These are phyloP conservation scores for Phaonia tiefii DNA, from an alignment of 2,888 invertebrate species.

Conservation along the genomic window DNA sequence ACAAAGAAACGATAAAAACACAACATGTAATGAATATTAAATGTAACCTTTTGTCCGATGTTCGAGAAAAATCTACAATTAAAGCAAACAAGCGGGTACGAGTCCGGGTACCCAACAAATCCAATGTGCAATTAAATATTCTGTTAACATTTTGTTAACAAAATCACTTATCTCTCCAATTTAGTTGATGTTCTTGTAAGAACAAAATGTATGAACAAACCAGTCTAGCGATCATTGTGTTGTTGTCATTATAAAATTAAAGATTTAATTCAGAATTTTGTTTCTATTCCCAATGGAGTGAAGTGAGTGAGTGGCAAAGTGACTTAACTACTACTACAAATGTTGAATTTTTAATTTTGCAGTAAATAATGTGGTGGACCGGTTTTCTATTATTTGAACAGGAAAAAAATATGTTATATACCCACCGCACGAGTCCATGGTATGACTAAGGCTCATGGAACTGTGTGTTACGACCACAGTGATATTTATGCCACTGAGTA, in stretches of 20 bases:
- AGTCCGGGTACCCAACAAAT: not conserved
- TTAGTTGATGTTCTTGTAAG: not conserved
- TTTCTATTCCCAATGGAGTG: conserved; percentile 8
- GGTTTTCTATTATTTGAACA: conserved; percentile 56
- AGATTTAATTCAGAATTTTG: conserved; percentile 5
- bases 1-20: not conserved
- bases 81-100: not conserved
- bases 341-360: conserved; percentile 55
- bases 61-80: not conserved
- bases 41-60: not conserved
- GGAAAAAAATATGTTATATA: conserved; percentile 46
- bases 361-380: conserved; percentile 49
- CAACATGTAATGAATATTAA: not conserved
- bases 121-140: conserved; percentile 52
- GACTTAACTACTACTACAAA: not conserved
- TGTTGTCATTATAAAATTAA: not conserved
- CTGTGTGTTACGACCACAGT: not conserved
- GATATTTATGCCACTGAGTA: no score
- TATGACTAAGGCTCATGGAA: not conserved
- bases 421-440: not conserved
- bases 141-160: conserved; percentile 39
- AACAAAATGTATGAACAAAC: not conserved
- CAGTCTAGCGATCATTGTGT: not conserved
- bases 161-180: conserved; percentile 23
- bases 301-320: no score